phyloP scores from a whole-genome alignment of 2,888 invertebrate species.

The Lithophane ornitopus region DNA sequence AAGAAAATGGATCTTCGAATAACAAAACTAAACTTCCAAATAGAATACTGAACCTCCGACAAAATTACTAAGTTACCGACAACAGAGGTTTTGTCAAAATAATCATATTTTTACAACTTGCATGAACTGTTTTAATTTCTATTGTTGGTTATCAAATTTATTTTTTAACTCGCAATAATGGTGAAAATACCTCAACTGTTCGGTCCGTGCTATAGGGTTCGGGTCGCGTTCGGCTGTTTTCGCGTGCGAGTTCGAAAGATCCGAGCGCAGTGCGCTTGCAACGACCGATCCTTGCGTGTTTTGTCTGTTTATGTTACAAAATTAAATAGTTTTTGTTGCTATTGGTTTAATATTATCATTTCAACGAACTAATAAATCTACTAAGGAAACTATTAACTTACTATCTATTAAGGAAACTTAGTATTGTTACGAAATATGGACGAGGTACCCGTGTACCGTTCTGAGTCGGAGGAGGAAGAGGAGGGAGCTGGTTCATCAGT shows the following conservation, averaged over 20 bases:
- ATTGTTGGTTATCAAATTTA: constrained; percentile 13
- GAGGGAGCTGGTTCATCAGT: constrained; percentile 6
- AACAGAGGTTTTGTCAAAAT: background rate
- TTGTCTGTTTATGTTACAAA: constrained; percentile 11
- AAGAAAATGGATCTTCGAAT: background rate
- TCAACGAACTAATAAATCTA: background rate
- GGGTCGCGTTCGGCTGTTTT: constrained; percentile 9
- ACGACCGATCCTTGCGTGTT: constrained; percentile 10
- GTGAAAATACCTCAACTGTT: constrained; percentile 3
- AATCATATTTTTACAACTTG: background rate
- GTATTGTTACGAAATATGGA: constrained; percentile 4
- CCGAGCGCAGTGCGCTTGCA: constrained; percentile 6
- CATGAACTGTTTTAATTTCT: constrained; percentile 6
- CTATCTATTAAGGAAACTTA: background rate
- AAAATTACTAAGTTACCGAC: too few relatives aligned
- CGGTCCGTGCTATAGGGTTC: background rate
- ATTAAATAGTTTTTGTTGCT: constrained; percentile 1
- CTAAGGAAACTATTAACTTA: background rate
- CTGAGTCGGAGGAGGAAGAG: background rate
- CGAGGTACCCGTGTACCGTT: background rate
- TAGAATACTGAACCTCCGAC: background rate
- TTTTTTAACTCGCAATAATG: constrained; percentile 4
- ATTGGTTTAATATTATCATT: background rate
- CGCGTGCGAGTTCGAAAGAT: constrained; percentile 9
- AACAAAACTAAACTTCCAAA: background rate